These are phyloP conservation scores for Agapornis roseicollis DNA, from an alignment of 2,113 vertebrate genomes.

Conservation along the genomic window DNA sequence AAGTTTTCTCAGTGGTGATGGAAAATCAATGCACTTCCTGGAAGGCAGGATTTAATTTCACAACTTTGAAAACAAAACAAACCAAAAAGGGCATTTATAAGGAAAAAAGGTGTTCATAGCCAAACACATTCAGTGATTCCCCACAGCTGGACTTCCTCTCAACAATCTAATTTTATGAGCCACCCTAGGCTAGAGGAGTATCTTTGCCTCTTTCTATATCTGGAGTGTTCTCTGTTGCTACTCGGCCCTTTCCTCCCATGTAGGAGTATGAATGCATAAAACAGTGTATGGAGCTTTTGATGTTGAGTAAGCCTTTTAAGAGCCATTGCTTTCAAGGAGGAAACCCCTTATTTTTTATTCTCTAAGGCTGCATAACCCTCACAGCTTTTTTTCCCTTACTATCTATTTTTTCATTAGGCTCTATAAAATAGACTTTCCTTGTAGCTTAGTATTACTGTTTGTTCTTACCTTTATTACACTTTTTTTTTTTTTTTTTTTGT, in stretches of 20 bases:
- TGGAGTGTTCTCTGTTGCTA: background rate
- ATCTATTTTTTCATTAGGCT: background rate
- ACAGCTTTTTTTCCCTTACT: background rate
- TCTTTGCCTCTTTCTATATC: background rate
- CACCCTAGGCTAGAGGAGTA: background rate
- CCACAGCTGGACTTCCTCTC: background rate
- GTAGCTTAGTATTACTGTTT: background rate
- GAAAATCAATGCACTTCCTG: constrained; percentile 1
- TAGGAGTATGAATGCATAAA: background rate
- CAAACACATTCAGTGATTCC: background rate
- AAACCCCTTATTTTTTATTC: background rate
- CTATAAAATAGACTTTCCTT: background rate
- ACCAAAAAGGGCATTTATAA: background rate
- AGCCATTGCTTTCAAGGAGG: background rate
- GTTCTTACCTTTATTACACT: background rate
- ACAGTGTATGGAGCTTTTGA: background rate
- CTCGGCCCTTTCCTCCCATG: background rate
- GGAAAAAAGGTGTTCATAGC: background rate
- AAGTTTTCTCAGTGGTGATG: background rate
- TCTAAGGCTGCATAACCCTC: background rate
- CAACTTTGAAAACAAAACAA: background rate
- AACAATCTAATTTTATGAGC: background rate
- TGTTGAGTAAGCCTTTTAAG: background rate
- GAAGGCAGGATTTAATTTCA: background rate
- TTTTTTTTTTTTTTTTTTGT: background rate